phyloP scores from a whole-genome alignment of 2,797 vertebrate species.

The Myiotriccus ornatus region DNA sequence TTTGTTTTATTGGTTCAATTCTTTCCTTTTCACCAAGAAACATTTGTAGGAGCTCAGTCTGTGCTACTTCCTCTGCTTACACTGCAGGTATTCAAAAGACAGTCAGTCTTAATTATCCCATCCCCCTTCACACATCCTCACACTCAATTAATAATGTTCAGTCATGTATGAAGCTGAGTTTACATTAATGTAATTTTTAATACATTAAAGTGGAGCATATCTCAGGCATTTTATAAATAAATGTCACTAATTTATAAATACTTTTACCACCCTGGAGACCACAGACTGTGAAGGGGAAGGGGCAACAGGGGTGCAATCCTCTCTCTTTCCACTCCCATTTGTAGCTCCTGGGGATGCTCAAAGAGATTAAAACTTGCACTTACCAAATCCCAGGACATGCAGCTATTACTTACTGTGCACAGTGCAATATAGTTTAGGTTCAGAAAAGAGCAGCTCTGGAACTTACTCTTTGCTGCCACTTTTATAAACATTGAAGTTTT shows the following conservation, averaged over 20 bases:
- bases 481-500: not conserved
- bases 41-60: conserved; percentile 21
- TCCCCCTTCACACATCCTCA: conserved; percentile 46
- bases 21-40: conserved; percentile 8
- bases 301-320: conserved; percentile 37
- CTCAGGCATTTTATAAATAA: conserved; percentile 57
- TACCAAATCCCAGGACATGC: conserved; percentile 36
- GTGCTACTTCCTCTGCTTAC: conserved; percentile 54
- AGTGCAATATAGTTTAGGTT: not conserved
- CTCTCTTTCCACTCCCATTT: conserved; percentile 35
- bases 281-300: conserved; percentile 34
- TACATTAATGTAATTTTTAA: conserved; percentile 55
- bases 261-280: not conserved
- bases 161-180: conserved; percentile 59
- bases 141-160: conserved; percentile 68
- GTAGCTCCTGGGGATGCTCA: conserved; percentile 42
- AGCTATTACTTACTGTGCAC: conserved; percentile 33
- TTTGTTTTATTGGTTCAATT: not conserved
- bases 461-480: not conserved
- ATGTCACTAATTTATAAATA: conserved; percentile 60
- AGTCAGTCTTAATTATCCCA: conserved; percentile 56
- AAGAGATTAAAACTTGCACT: conserved; percentile 58
- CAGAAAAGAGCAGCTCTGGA: not conserved
- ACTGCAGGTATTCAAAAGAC: conserved; percentile 45
- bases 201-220: conserved; percentile 20